Base-by-base conservation (phyloP, 2,113 vertebrate genomes). In the Sterna hirundo region DNA sequence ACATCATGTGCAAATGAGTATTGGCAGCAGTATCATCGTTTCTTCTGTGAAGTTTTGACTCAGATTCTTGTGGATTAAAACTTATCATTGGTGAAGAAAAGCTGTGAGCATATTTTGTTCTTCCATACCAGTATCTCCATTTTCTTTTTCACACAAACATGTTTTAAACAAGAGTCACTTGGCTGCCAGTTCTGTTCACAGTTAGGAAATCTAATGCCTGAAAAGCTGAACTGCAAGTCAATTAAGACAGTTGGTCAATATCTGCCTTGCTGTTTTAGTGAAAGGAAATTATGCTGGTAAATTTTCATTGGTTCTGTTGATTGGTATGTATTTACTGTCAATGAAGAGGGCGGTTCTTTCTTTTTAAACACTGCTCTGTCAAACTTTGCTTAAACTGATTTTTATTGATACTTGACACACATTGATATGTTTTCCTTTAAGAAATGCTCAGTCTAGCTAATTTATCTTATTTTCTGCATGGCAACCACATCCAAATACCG, bases 221-320 rank as follows among this genome's bases (percentile, higher is more conserved):
- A 93, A 77, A 96, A 97, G 75, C 54, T 70, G 90, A 96, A 95
- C 72, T 5, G 10, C 27, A 38, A 96, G 90, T 93, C 88, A 92
- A 36, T 94, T 97, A 96, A 85, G 86, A 92, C 42, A 93, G 57
- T 60, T 93, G 93, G 87, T 97, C 93, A 97, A 96, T 98, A 97
- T 94, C 92, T 94, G 36, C 49, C 82, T 93, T 95, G 42, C 18
- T 97, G 47, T 91, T 98, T 94, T 93, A 94, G 60, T 77, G 70
- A 96, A 96, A 96, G 90, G 60, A 96, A 97, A 96, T 97, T 91
- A 92, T 65, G 30, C 17, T 75, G 61, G 71, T 74, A 96, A 89
- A 92, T 96, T 96, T 97, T 96, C 65, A 78, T 70, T 95, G 91
- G 66, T 88, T 60, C 36, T 94, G 26, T 72, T 96, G 82, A 93